Percentiles rank a stretch among this genome's conserved stretches.
These are phyloP conservation scores for Halcyon smyrnensis DNA, from an alignment of 2,797 vertebrate genomes.

Conservation along the genomic window DNA sequence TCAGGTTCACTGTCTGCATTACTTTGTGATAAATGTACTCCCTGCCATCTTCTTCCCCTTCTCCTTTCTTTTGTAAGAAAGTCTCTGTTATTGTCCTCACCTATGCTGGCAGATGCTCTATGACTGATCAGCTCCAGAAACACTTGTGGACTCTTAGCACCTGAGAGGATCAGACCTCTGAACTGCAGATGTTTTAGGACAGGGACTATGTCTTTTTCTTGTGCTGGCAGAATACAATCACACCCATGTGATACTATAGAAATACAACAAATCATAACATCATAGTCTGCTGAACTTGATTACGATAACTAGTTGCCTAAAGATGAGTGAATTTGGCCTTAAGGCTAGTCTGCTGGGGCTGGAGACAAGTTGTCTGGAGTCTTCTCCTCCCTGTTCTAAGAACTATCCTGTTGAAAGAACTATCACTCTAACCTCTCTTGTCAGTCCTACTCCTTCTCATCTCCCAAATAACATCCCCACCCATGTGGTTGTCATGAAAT, in stretches of 20 bases:
- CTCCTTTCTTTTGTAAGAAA: neutral
- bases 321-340: slow-evolving; percentile 62
- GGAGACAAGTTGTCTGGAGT: slow-evolving; percentile 71
- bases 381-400: slow-evolving; percentile 42
- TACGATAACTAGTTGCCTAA: slow-evolving; percentile 38
- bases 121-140: neutral
- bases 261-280: neutral
- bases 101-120: neutral
- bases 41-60: neutral
- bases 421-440: slow-evolving; percentile 12
- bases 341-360: slow-evolving; percentile 50
- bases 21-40: neutral
- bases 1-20: neutral
- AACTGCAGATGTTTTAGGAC: neutral
- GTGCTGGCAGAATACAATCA: neutral
- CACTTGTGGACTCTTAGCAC: neutral
- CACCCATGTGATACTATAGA: neutral
- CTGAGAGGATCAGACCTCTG: neutral
- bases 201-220: neutral
- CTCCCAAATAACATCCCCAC: slow-evolving; percentile 18
- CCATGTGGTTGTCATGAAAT: neutral
- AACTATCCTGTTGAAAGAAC: slow-evolving; percentile 42
- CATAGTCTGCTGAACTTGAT: slow-evolving; percentile 20
- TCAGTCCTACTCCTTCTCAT: slow-evolving; percentile 18
- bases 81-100: neutral